A percentile compares a stretch with the other conserved stretches of the same genome.
Conservation (phyloP, 1,140 invertebrate genomes). For the Arion vulgaris region DNA sequence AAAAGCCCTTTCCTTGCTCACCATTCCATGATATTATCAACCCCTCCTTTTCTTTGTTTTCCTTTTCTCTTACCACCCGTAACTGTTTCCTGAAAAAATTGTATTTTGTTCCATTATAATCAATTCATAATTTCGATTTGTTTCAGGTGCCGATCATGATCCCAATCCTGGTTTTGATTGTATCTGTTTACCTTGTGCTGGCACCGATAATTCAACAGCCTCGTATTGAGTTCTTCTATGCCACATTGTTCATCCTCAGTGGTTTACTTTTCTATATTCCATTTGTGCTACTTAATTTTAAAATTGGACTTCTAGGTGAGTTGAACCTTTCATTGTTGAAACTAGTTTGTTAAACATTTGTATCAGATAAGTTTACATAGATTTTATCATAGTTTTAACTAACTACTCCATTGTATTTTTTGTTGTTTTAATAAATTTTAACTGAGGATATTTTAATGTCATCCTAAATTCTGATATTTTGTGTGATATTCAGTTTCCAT, state of each 20-base stretch:
- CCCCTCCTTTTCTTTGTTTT: too few relatives aligned
- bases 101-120: too few relatives aligned
- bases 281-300: conserved; percentile 77
- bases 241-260: conserved; percentile 80
- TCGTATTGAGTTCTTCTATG: conserved; percentile 84
- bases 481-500: too few relatives aligned
- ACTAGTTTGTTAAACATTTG: neutral
- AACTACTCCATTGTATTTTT: neutral
- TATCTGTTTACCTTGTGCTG: conserved; percentile 83
- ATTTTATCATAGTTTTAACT: neutral
- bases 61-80: too few relatives aligned
- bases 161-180: conserved; percentile 81
- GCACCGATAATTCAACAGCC: conserved; percentile 86
- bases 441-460: too few relatives aligned
- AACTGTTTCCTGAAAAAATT: too few relatives aligned
- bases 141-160: conserved; percentile 83
- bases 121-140: too few relatives aligned
- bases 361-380: neutral
- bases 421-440: neutral
- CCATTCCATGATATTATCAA: too few relatives aligned
- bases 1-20: too few relatives aligned
- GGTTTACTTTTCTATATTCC: conserved; percentile 83
- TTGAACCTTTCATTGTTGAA: neutral
- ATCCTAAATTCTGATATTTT: too few relatives aligned
- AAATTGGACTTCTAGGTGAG: conserved; percentile 39